Evolutionary conservation across 2,888 invertebrate species (phyloP).

Genomic region (Caenorhabditis sulstoni): DNA sequence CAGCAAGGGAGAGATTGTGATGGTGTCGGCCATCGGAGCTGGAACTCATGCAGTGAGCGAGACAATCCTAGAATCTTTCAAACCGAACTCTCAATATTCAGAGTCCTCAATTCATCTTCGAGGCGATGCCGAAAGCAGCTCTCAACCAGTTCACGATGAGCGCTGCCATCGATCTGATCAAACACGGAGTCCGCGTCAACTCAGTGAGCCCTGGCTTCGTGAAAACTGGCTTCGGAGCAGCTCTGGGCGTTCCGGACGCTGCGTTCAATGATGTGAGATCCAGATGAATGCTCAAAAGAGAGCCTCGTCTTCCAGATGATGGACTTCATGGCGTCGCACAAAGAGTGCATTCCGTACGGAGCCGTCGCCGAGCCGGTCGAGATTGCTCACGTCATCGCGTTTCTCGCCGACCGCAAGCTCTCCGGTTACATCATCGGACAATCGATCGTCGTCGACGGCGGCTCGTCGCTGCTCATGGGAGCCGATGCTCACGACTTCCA

Average conservation of each 20-base stretch:
- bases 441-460: slow-evolving; percentile 44
- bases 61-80: too few species aligned
- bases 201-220: slow-evolving; percentile 54
- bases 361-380: slow-evolving; percentile 34
- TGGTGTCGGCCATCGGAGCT: slow-evolving; percentile 33
- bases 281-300: too few species aligned
- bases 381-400: slow-evolving; percentile 50
- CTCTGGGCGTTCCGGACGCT: slow-evolving; percentile 43
- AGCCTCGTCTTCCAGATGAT: too few species aligned
- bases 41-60: slow-evolving; percentile 28
- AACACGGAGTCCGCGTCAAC: slow-evolving; percentile 42
- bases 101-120: slow-evolving; percentile 22
- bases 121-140: slow-evolving; percentile 40
- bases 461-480: slow-evolving; percentile 40
- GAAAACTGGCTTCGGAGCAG: slow-evolving; percentile 41
- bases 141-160: slow-evolving; percentile 36
- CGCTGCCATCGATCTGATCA: slow-evolving; percentile 34
- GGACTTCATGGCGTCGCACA: slow-evolving; percentile 1
- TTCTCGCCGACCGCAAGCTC: slow-evolving; percentile 43
- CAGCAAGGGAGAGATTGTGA: slow-evolving; percentile 53
- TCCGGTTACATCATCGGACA: slow-evolving; percentile 50
- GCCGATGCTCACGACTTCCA: slow-evolving; percentile 6
- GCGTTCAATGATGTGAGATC: slow-evolving; percentile 22
- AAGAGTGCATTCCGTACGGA: slow-evolving; percentile 33
- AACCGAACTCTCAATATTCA: too few species aligned